A percentile compares a stretch with the other conserved stretches of the same genome.
Conservation (phyloP, 2,888 invertebrate species). For the Ophraella communa region DNA sequence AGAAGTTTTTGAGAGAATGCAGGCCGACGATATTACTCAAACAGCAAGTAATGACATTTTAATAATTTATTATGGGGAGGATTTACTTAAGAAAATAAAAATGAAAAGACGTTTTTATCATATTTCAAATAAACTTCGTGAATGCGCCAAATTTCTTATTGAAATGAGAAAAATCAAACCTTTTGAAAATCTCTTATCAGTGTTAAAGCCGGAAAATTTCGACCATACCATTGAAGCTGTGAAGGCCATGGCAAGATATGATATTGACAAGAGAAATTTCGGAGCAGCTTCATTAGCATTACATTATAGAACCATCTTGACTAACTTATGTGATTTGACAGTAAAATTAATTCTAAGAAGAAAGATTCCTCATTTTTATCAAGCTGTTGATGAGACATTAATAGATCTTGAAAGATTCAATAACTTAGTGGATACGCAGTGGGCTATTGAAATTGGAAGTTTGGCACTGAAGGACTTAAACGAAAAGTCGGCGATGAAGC, state of each 20-base stretch:
- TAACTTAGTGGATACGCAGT: slow-evolving; percentile 27
- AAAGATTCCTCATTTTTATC: background rate
- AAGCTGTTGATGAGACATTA: slow-evolving; percentile 7
- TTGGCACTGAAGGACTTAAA: background rate
- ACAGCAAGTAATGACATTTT: slow-evolving; percentile 12
- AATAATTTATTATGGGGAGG: slow-evolving; percentile 8
- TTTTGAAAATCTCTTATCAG: background rate
- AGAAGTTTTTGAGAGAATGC: slow-evolving; percentile 41
- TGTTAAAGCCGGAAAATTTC: background rate
- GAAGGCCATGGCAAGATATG: slow-evolving; percentile 30
- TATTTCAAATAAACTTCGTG: slow-evolving; percentile 4
- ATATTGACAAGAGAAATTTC: slow-evolving; percentile 31
- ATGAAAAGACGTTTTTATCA: slow-evolving; percentile 3
- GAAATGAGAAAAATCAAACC: background rate
- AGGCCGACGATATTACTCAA: slow-evolving; percentile 33
- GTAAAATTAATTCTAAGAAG: slow-evolving; percentile 12
- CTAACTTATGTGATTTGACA: slow-evolving; percentile 9
- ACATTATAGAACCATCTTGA: slow-evolving; percentile 34
- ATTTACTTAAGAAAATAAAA: slow-evolving; percentile 14
- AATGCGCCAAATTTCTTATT: background rate
- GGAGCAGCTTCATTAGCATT: slow-evolving; percentile 36
- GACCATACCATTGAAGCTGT: background rate
- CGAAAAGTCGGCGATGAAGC: no score
- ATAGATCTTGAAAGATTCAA: slow-evolving; percentile 15
- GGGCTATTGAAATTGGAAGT: slow-evolving; percentile 33